Conservation (phyloP, 2,888 invertebrate genomes). For the Rutpela maculata region DNA sequence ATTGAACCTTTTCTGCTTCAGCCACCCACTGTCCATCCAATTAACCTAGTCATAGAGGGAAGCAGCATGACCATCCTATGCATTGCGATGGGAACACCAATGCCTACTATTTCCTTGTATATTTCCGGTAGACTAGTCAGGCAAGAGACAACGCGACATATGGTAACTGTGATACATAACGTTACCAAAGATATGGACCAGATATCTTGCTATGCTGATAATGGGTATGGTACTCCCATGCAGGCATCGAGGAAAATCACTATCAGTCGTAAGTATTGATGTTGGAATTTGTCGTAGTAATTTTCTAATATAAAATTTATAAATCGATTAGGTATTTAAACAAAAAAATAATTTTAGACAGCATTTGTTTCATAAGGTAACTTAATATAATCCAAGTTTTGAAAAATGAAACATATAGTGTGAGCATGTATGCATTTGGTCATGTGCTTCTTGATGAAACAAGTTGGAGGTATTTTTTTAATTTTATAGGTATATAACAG, state of each 20-base stretch:
- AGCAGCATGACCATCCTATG: slow-evolving; percentile 91
- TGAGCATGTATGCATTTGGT: too few species aligned
- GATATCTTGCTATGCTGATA: slow-evolving; percentile 91
- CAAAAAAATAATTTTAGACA: too few species aligned
- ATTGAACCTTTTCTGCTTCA: slow-evolving; percentile 68
- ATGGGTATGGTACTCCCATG: slow-evolving; percentile 91
- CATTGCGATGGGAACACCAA: slow-evolving; percentile 89
- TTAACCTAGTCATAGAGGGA: slow-evolving; percentile 88
- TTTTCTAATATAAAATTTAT: too few species aligned
- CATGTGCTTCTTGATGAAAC: too few species aligned
- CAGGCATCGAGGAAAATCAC: slow-evolving; percentile 87
- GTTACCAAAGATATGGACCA: slow-evolving; percentile 90
- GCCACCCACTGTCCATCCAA: slow-evolving; percentile 90
- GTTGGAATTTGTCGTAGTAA: background rate
- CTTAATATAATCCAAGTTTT: too few species aligned
- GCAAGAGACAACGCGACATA: slow-evolving; percentile 88
- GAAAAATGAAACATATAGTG: too few species aligned
- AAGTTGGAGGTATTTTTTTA: too few species aligned
- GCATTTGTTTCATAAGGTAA: too few species aligned
- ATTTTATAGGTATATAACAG: too few species aligned
- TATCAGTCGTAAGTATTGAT: slow-evolving; percentile 84
- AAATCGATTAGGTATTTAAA: too few species aligned
- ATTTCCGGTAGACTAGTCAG: slow-evolving; percentile 87
- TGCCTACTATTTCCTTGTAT: slow-evolving; percentile 89
- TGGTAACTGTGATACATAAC: slow-evolving; percentile 91